A percentile compares a stretch with the other conserved stretches of the same genome.
These are phyloP conservation scores for Heliconius eleuchia DNA, from an alignment of 1,140 invertebrate species.

Conservation along the genomic window DNA sequence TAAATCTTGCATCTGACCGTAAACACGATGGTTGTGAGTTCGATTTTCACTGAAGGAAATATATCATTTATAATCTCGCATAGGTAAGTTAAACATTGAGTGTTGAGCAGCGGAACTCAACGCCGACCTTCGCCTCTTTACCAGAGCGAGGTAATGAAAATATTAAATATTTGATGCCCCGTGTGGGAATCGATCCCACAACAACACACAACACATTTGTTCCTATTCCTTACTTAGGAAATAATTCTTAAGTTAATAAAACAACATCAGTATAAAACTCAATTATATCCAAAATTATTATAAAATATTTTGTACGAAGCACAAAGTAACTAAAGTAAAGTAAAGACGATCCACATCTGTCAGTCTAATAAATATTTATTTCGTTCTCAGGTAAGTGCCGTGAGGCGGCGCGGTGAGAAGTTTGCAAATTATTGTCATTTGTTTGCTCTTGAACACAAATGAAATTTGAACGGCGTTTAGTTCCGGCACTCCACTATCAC, in stretches of 20 bases:
- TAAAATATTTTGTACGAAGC: not conserved
- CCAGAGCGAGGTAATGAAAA: not conserved
- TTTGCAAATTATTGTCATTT: not conserved
- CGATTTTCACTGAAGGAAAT: too few relatives aligned
- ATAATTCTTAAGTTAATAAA: too few relatives aligned
- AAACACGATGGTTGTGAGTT: too few relatives aligned
- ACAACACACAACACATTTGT: too few relatives aligned
- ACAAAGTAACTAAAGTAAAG: not conserved
- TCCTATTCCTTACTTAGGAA: too few relatives aligned
- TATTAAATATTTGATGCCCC: too few relatives aligned
- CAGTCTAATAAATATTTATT: slow-evolving; percentile 29
- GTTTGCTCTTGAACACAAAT: too few relatives aligned
- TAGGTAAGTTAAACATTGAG: not conserved
- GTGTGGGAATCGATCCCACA: not conserved
- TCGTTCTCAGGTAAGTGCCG: slow-evolving; percentile 29
- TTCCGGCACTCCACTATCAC: too few relatives aligned
- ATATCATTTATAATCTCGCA: not conserved
- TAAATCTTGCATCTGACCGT: too few relatives aligned
- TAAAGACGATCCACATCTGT: not conserved
- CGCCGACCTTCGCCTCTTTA: not conserved
- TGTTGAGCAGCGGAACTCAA: not conserved
- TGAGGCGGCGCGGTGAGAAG: slow-evolving; percentile 9
- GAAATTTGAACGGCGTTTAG: too few relatives aligned
- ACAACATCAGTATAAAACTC: not conserved
- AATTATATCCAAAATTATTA: not conserved